Percentiles rank a stretch among this genome's conserved stretches.
These are phyloP conservation scores for Aphidius ervi DNA, from an alignment of 1,140 invertebrate genomes.

Conservation along the genomic window DNA sequence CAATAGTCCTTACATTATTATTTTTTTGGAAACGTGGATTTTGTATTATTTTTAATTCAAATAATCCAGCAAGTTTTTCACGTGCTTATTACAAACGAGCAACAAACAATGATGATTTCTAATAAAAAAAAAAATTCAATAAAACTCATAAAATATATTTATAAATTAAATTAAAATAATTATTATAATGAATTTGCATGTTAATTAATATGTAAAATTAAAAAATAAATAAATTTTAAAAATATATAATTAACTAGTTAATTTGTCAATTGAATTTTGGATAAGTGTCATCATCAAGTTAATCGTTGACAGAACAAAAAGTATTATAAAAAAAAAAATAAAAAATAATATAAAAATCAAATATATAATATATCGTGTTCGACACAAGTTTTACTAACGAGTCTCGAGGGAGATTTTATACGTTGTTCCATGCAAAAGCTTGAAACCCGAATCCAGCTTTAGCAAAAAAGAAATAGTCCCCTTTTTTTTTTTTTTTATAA, in stretches of 20 bases:
- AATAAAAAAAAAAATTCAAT: background rate
- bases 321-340: too few relatives aligned
- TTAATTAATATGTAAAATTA: too few relatives aligned
- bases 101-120: slow-evolving; percentile 49
- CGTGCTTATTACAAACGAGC: slow-evolving; percentile 67
- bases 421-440: background rate
- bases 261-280: too few relatives aligned
- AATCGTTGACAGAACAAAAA: background rate
- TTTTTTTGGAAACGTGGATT: slow-evolving; percentile 62
- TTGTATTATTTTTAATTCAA: slow-evolving; percentile 46
- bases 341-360: too few relatives aligned
- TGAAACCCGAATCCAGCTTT: slow-evolving; percentile 4
- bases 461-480: too few relatives aligned
- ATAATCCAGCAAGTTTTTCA: slow-evolving; percentile 58
- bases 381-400: slow-evolving; percentile 17
- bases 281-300: slow-evolving; percentile 5
- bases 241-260: too few relatives aligned
- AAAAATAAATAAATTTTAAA: too few relatives aligned
- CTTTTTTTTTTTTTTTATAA: background rate
- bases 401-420: slow-evolving; percentile 19
- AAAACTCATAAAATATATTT: too few relatives aligned
- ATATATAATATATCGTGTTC: background rate
- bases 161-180: too few relatives aligned
- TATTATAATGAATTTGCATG: too few relatives aligned
- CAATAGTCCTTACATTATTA: slow-evolving; percentile 58